phyloP scores from a whole-genome alignment of 1,140 invertebrate genomes.

The Macrobrachium rosenbergii region DNA sequence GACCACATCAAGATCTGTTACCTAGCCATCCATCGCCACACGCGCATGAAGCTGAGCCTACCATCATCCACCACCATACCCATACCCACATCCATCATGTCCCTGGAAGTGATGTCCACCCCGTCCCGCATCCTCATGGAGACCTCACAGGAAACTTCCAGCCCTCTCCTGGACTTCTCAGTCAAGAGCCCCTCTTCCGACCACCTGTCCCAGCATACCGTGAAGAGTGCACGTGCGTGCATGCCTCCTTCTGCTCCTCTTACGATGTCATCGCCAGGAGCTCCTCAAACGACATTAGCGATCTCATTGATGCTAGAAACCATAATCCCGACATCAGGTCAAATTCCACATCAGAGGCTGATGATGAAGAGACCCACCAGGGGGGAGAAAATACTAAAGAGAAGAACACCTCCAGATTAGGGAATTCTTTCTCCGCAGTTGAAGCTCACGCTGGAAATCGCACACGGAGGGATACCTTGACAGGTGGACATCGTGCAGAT shows the following conservation, averaged over 20 bases:
- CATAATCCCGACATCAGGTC: slow-evolving; percentile 11
- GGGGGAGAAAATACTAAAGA: neutral
- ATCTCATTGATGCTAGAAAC: slow-evolving; percentile 30
- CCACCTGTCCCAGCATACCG: slow-evolving; percentile 5
- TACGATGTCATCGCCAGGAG: slow-evolving; percentile 21
- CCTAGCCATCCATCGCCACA: neutral
- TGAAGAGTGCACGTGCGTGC: slow-evolving; percentile 29
- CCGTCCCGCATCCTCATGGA: neutral
- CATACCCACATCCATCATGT: slow-evolving; percentile 25
- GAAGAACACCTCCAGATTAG: neutral
- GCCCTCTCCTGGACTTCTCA: neutral
- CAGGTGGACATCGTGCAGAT: no score
- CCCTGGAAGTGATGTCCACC: neutral
- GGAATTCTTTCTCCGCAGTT: neutral
- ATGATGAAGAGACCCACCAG: neutral
- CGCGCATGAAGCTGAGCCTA: no score
- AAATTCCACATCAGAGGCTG: slow-evolving; percentile 18
- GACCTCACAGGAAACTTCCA: neutral
- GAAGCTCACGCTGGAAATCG: neutral
- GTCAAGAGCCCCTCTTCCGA: neutral
- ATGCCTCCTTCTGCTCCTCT: slow-evolving; percentile 23
- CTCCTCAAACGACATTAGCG: neutral
- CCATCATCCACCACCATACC: neutral
- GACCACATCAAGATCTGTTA: neutral
- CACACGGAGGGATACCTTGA: no score